A percentile compares a stretch with the other conserved stretches of the same genome.
phyloP scores from a whole-genome alignment of 1,140 invertebrate genomes.

The Gryllus bimaculatus region DNA sequence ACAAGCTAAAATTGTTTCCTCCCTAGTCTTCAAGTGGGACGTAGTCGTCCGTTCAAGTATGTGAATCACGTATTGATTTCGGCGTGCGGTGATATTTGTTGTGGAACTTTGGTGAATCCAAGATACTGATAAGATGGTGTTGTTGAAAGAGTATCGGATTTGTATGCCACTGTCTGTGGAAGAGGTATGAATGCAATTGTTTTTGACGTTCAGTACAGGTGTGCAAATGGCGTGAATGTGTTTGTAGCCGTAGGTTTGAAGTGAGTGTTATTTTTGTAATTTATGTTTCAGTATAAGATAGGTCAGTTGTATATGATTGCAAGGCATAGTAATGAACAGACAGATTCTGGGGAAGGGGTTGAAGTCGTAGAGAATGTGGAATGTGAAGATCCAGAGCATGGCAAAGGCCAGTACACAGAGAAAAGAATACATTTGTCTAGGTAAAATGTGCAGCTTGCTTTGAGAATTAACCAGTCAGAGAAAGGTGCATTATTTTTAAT shows the following conservation, averaged over 20 bases:
- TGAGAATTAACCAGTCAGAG: background rate
- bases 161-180: conserved; percentile 86
- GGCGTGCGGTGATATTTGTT: conserved; percentile 8
- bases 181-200: conserved; percentile 52
- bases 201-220: conserved; percentile 15
- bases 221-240: conserved; percentile 20
- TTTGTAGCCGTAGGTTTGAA: conserved; percentile 16
- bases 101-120: background rate
- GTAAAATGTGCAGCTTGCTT: conserved; percentile 36
- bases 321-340: conserved; percentile 83
- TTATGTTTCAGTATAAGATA: conserved; percentile 63
- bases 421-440: conserved; percentile 85
- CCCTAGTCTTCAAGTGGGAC: too few relatives aligned
- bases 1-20: too few relatives aligned
- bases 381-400: conserved; percentile 68
- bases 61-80: too few relatives aligned
- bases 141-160: conserved; percentile 82
- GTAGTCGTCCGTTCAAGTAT: too few relatives aligned
- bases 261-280: conserved; percentile 12
- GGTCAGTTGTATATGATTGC: conserved; percentile 94
- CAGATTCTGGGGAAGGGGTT: conserved; percentile 81
- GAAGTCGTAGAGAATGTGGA: conserved; percentile 78
- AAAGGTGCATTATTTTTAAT: background rate
- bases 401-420: conserved; percentile 80
- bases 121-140: conserved; percentile 47